phyloP scores from a whole-genome alignment of 1,140 invertebrate genomes.

The Drosophila bocki region DNA sequence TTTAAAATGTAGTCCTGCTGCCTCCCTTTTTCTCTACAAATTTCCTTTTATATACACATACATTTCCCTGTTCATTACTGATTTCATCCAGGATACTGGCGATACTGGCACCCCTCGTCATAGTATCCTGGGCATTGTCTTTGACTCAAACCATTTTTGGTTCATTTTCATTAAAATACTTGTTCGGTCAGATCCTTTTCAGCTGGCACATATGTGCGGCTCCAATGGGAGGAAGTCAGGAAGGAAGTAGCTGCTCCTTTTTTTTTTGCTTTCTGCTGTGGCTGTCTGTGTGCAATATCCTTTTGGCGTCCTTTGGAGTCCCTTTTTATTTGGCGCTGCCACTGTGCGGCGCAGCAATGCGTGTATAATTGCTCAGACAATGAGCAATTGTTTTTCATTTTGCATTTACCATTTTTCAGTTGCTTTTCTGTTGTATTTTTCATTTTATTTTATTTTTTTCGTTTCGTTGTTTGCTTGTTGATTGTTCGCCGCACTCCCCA shows the following conservation, averaged over 20 bases:
- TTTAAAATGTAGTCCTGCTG: neutral
- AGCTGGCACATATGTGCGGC: conserved; percentile 47
- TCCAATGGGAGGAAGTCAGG: conserved; percentile 34
- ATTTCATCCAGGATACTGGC: conserved; percentile 1
- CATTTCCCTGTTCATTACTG: conserved; percentile 6
- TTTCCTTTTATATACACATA: neutral
- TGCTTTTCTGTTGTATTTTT: conserved; percentile 29
- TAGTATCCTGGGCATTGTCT: conserved; percentile 9
- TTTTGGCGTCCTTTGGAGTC: conserved; percentile 48
- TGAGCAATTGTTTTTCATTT: conserved; percentile 81
- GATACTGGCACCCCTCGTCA: conserved; percentile 7
- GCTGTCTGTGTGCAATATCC: conserved; percentile 48
- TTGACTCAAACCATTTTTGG: conserved; percentile 27
- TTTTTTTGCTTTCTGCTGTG: neutral
- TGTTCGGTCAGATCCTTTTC: conserved; percentile 44
- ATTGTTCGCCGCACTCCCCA: conserved; percentile 32
- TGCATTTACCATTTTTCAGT: conserved; percentile 58
- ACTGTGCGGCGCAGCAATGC: conserved; percentile 65
- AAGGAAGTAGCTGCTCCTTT: conserved; percentile 38
- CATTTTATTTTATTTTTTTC: neutral
- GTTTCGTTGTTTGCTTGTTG: conserved; percentile 37
- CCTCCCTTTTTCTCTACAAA: too few species aligned
- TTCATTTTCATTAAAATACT: conserved; percentile 45
- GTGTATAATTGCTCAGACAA: conserved; percentile 82
- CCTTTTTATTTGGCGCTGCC: conserved; percentile 39